Evolutionary conservation across 2,888 invertebrate species (phyloP), one percentile per base, ranked within the genome.

Genomic region (Zaprionus bogoriensis): DNA sequence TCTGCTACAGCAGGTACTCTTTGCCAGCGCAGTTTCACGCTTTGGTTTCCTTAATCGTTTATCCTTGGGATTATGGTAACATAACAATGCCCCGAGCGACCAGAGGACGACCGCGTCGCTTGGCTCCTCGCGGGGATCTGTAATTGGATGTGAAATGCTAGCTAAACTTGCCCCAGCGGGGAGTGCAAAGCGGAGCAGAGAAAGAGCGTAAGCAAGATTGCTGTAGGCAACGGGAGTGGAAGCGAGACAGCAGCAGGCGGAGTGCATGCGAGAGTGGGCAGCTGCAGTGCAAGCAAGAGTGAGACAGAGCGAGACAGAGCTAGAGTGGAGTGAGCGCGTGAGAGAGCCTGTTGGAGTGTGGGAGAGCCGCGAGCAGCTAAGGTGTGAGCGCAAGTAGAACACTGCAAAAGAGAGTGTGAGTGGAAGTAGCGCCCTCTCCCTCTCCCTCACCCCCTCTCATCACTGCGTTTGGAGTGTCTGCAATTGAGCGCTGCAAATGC

Each of bases 21-120:
- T 42, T 27, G 41, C 45, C 30, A 53, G 82, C 75, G 69, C 72
- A 76, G 85, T 74, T 77, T 70, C 58, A 65, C 74, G 75, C 85
- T 72, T 80, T 85, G 79, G 72, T 71, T 87, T 73, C 70, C 68
- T 80, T 82, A 84, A 84, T 84, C 83, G 85, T 73, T 87, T 85
- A 77, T 84, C 52, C 55, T 60, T 57, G 73, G 74, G 73, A 74
- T 79, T 77, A 79, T 78, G 76, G 68, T 75, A 84, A 81, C 74
- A 78, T 81, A 86, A 84, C 86, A 79, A 86, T 84, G 74, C 80
- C 81, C 87, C 63, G 60, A 77, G 87, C 76, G 82, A 61, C 76
- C 67, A n/a, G 42, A 46, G 65, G 42, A 19, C 41, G 57, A 19
- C 3, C 42, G 38, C 63, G 44, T 27, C 9, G 25, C 14, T 53